These are phyloP conservation scores for Synergus gifuensis DNA, from an alignment of 2,888 invertebrate genomes.

Conservation along the genomic window DNA sequence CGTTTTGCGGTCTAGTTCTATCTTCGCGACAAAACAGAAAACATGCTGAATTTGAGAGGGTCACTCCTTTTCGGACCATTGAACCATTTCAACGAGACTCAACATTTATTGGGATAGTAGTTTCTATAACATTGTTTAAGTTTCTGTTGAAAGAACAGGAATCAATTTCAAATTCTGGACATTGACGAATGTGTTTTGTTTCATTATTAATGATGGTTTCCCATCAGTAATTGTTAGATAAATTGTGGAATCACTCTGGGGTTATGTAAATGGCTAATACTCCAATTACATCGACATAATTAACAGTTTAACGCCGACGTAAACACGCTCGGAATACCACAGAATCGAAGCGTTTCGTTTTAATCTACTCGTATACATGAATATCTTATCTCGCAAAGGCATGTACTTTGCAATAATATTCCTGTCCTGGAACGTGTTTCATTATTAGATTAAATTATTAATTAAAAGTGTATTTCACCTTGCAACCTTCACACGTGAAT, in stretches of 20 bases:
- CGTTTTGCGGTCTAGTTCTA: constrained; percentile 16
- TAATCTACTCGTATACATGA: not conserved
- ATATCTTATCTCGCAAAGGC: not conserved
- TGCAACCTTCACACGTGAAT: constrained; percentile 76
- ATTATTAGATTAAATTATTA: not conserved
- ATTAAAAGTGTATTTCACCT: constrained; percentile 67
- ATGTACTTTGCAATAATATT: not conserved
- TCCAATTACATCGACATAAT: constrained; percentile 29
- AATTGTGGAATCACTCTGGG: not conserved
- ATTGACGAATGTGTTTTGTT: not conserved
- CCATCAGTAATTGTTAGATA: not conserved
- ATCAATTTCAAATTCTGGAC: not conserved
- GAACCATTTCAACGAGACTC: not conserved
- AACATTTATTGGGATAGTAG: not conserved
- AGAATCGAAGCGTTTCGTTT: not conserved
- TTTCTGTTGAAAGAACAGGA: not conserved
- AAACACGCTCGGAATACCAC: not conserved
- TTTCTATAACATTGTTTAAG: not conserved
- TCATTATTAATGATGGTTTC: not conserved
- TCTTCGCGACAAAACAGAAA: not conserved
- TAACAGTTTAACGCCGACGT: constrained; percentile 20
- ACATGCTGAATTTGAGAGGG: constrained; percentile 32
- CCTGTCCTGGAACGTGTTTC: not conserved
- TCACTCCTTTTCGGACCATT: constrained; percentile 7
- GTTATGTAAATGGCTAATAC: constrained; percentile 30